These are phyloP conservation scores for Mythimna pallens DNA, from an alignment of 2,888 invertebrate species.

Conservation along the genomic window DNA sequence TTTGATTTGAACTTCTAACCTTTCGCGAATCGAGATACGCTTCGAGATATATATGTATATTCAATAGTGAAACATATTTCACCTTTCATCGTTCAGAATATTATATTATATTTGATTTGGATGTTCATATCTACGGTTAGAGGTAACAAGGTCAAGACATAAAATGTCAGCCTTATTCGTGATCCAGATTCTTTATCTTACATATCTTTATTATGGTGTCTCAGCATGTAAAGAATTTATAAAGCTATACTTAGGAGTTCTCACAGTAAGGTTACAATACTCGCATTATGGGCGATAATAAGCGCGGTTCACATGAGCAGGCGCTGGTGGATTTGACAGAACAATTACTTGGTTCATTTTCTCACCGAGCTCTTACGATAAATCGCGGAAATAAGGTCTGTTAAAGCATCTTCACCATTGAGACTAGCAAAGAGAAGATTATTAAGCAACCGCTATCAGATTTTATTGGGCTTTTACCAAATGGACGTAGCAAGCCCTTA, in stretches of 20 bases:
- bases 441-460: conserved; percentile 65
- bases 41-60: conserved; percentile 39
- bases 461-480: conserved; percentile 66
- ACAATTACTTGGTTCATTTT: conserved; percentile 81
- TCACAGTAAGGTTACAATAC: conserved; percentile 74
- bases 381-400: conserved; percentile 78
- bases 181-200: conserved; percentile 65
- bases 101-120: conserved; percentile 65
- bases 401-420: conserved; percentile 60
- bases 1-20: conserved; percentile 73
- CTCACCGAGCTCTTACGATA: conserved; percentile 77
- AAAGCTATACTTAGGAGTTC: conserved; percentile 73
- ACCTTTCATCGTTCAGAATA: conserved; percentile 67
- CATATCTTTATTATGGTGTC: conserved; percentile 62
- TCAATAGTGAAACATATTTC: conserved; percentile 59
- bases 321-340: conserved; percentile 76
- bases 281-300: conserved; percentile 72
- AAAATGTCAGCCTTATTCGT: conserved; percentile 63
- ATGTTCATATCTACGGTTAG: conserved; percentile 59
- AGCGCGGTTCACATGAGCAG: conserved; percentile 79
- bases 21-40: conserved; percentile 66
- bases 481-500: conserved; percentile 50
- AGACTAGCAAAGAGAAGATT: conserved; percentile 55
- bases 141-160: conserved; percentile 67
- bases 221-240: conserved; percentile 63